Evolutionary conservation across 2,797 vertebrate genomes (phyloP).

Genomic region (Serranus cabrilla): DNA sequence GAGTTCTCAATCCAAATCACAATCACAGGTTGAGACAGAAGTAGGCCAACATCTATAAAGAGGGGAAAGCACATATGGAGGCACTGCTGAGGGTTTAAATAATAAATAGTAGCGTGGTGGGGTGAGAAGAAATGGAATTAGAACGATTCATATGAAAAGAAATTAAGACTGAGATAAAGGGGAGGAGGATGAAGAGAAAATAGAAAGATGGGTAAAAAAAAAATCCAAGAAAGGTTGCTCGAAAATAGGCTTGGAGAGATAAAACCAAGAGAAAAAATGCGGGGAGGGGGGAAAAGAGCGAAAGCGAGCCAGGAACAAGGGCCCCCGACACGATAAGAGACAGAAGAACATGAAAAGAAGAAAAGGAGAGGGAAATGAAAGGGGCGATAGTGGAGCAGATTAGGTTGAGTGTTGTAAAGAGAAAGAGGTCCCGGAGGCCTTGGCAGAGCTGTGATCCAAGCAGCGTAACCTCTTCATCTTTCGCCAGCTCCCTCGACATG

Average conservation of each 20-base stretch:
- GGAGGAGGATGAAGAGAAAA: slow-evolving; percentile 33
- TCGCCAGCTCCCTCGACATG: slow-evolving; percentile 67
- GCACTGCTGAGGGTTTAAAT: slow-evolving; percentile 73
- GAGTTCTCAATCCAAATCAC: slow-evolving; percentile 56
- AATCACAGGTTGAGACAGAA: slow-evolving; percentile 77
- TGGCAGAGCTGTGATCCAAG: slow-evolving; percentile 69
- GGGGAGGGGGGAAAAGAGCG: slow-evolving; percentile 5
- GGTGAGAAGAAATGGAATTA: slow-evolving; percentile 60
- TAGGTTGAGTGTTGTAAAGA: slow-evolving; percentile 63
- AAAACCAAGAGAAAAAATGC: slow-evolving; percentile 28
- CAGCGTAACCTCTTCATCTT: slow-evolving; percentile 75
- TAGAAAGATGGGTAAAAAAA: slow-evolving; percentile 31
- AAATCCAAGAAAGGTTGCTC: slow-evolving; percentile 37
- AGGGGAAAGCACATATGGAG: slow-evolving; percentile 61
- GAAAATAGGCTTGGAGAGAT: slow-evolving; percentile 48
- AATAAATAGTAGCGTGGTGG: slow-evolving; percentile 69
- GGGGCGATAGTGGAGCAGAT: slow-evolving; percentile 59
- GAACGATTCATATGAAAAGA: slow-evolving; percentile 64
- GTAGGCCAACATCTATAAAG: slow-evolving; percentile 72
- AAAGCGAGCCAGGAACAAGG: slow-evolving; percentile 47
- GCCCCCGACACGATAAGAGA: slow-evolving; percentile 55
- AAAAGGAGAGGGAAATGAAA: slow-evolving; percentile 56
- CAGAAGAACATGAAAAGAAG: slow-evolving; percentile 56
- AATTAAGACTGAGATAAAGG: slow-evolving; percentile 56
- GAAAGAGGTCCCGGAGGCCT: slow-evolving; percentile 61